Percentiles rank a stretch among this genome's conserved stretches.
Evolutionary conservation across 2,888 invertebrate species (phyloP).

Genomic region (Sesia bembeciformis): DNA sequence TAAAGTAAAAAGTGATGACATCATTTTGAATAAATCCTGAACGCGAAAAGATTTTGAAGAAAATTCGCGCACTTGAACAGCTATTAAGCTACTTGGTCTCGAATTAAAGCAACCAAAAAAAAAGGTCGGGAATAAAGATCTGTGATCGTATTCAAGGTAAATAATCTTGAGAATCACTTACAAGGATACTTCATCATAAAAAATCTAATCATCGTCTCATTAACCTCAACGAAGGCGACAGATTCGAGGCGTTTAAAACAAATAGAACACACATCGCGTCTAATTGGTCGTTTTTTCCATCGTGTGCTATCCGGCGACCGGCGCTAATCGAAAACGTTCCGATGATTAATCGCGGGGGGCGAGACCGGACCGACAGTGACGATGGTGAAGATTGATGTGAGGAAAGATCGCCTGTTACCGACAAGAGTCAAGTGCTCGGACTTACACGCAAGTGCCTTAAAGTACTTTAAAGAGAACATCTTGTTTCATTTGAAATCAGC

Average conservation of each 20-base stretch:
- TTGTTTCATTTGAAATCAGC: no score
- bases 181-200: no score
- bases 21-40: no score
- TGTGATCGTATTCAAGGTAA: no score
- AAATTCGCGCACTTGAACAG: no score
- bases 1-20: no score
- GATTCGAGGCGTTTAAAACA: slow-evolving; percentile 6
- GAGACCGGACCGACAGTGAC: slow-evolving; percentile 52
- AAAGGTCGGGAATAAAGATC: no score
- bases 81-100: no score
- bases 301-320: slow-evolving; percentile 40
- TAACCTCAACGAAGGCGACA: slow-evolving; percentile 1
- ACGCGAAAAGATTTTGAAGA: no score
- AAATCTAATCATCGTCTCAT: background rate
- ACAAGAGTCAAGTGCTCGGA: slow-evolving; percentile 30
- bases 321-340: slow-evolving; percentile 65
- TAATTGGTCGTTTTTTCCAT: slow-evolving; percentile 47
- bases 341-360: slow-evolving; percentile 64
- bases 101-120: no score
- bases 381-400: slow-evolving; percentile 59
- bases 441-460: slow-evolving; percentile 10
- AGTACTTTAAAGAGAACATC: background rate
- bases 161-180: no score
- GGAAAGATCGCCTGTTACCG: slow-evolving; percentile 28
- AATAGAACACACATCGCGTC: slow-evolving; percentile 22